These are phyloP conservation scores for Peromyscus attwateri DNA, from an alignment of 2,797 vertebrate genomes.

Conservation along the genomic window DNA sequence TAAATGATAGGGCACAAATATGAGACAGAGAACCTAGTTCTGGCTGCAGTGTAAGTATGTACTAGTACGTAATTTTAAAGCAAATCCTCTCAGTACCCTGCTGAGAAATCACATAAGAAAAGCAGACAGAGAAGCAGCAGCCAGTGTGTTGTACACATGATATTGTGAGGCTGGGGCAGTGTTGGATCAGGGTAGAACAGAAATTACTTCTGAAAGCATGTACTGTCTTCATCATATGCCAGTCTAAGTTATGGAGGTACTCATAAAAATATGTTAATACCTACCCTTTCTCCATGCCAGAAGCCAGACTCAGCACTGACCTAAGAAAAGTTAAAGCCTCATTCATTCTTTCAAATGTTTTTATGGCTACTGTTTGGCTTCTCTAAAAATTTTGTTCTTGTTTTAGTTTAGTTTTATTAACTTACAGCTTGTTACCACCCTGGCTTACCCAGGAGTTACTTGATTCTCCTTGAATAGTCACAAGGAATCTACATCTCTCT, in stretches of 20 bases:
- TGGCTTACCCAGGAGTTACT: slow-evolving; percentile 20
- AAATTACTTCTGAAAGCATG: neutral
- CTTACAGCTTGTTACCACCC: neutral
- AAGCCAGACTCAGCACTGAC: neutral
- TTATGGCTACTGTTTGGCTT: neutral
- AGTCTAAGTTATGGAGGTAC: neutral
- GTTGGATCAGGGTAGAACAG: neutral
- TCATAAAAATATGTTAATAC: neutral
- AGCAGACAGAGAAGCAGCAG: neutral
- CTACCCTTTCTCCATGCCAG: neutral
- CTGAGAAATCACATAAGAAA: neutral
- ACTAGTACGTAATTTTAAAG: neutral
- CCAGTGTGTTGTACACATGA: neutral
- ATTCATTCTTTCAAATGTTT: neutral
- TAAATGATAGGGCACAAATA: slow-evolving; percentile 1
- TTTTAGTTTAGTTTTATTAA: slow-evolving; percentile 23
- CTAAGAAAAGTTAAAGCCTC: slow-evolving; percentile 21
- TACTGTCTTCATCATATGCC: neutral
- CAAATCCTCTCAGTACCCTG: neutral
- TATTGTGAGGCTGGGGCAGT: neutral
- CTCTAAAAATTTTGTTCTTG: neutral
- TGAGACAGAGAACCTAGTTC: neutral
- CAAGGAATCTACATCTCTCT: slow-evolving; percentile 19
- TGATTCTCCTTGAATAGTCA: slow-evolving; percentile 33
- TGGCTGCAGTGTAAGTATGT: neutral